Base-by-base conservation (phyloP, 2,888 invertebrate species). In the Dryocosmus kuriphilus region DNA sequence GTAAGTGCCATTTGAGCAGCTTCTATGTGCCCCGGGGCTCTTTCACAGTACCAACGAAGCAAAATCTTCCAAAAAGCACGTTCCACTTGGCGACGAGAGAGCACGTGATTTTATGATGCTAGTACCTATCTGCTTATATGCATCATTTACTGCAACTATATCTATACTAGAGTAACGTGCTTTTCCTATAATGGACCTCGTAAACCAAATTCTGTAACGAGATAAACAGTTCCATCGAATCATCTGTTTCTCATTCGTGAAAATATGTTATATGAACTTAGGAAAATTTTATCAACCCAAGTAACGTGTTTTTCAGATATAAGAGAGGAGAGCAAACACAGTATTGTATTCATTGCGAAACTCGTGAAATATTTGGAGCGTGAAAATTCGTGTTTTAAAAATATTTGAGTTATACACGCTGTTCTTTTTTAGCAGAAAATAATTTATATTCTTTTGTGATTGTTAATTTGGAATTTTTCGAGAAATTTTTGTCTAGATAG, bases 1-100 rank as follows among this genome's bases (percentile, higher is more conserved):
- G 82, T 84, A 84, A 84, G 84, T 84, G 82, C 81, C 81, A 82
- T 84, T 83, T 82, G 82, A 80, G 75, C 79, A 80, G 76, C 77
- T 77, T n/a, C 74, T 32, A 67, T 74, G 57, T 77, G 77, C 81
- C 81, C 76, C 51, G 74, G 60, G 81, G 79, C 78, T 78, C 78
- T 80, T 80, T 80, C 27, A 63, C 16, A 71, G 62, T 75, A 73
- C 76, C 71, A 24, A 22, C 24, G 24, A 77, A 77, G 71, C 77
- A 75, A 80, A 81, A 79, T 76, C 79, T 63, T 63, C 79, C 76
- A 55, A 79, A 80, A 81, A 81, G 81, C 81, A 81, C 81, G 81
- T 79, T 77, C 75, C 74, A 74, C 77, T 38, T 77, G 60, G 71
- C 74, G 65, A 74, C 77, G 71, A 71, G 77, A 79, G 76, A 77